Percentiles rank a stretch among this genome's conserved stretches.
phyloP scores from a whole-genome alignment of 2,113 vertebrate species.

The Alosa alosa region DNA sequence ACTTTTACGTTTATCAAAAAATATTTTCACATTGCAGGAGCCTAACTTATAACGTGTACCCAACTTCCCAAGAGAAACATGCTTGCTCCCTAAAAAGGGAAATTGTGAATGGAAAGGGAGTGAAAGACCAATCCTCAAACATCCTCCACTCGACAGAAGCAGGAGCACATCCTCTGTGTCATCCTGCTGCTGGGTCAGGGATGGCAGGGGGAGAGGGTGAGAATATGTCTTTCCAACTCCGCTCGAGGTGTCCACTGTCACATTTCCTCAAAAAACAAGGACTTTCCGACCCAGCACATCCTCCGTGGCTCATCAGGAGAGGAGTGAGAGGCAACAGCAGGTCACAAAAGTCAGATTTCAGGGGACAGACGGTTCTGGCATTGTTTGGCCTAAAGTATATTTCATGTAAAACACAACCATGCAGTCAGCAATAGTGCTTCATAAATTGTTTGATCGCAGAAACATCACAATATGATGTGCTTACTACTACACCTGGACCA shows the following conservation, averaged over 20 bases:
- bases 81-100: neutral
- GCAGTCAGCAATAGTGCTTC: neutral
- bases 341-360: neutral
- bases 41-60: too few relatives aligned
- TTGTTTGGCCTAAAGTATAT: neutral
- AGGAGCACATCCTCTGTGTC: constrained; percentile 65
- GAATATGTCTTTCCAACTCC: constrained; percentile 43
- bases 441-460: neutral
- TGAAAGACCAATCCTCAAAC: neutral
- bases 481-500: neutral
- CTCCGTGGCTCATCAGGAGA: constrained; percentile 49
- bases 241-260: constrained; percentile 48
- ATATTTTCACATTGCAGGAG: too few relatives aligned
- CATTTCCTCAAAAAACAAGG: constrained; percentile 69
- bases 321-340: constrained; percentile 30
- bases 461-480: neutral
- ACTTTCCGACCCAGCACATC: constrained; percentile 70
- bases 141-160: constrained; percentile 54
- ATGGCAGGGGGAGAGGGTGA: constrained; percentile 38
- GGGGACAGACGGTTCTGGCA: neutral
- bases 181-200: constrained; percentile 53
- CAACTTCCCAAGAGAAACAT: neutral
- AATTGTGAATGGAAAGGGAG: neutral
- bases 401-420: neutral
- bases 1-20: too few relatives aligned